Evolutionary conservation across 2,888 invertebrate genomes (phyloP).

Genomic region (Perithous albicinctus): DNA sequence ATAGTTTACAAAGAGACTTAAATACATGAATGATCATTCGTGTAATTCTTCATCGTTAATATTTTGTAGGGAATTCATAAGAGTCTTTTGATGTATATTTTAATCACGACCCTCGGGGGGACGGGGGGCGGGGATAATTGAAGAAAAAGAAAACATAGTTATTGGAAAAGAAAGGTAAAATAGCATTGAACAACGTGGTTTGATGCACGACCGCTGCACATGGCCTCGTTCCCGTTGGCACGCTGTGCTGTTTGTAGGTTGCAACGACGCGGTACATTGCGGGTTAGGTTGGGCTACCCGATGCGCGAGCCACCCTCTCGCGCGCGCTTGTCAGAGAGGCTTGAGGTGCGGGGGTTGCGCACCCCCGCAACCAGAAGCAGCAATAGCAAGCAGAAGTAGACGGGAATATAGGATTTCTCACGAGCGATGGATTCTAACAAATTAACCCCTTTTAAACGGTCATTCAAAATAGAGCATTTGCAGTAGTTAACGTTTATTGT

Average conservation of each 20-base stretch:
- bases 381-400: constrained; percentile 13
- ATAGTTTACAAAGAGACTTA: not conserved
- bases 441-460: constrained; percentile 18
- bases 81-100: not conserved
- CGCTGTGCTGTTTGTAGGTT: constrained; percentile 72
- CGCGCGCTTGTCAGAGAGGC: constrained; percentile 41
- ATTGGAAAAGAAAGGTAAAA: not conserved
- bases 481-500: not conserved
- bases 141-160: not conserved
- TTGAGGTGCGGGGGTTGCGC: constrained; percentile 35
- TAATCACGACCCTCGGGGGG: not conserved
- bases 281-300: constrained; percentile 71
- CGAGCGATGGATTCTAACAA: constrained; percentile 27
- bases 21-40: not conserved
- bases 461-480: not conserved
- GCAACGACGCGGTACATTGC: constrained; percentile 69
- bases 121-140: not conserved
- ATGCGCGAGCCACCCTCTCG: constrained; percentile 50
- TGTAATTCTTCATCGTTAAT: not conserved
- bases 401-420: constrained; percentile 32
- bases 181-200: constrained; percentile 36
- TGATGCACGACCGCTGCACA: constrained; percentile 73
- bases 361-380: constrained; percentile 12
- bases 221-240: constrained; percentile 78
- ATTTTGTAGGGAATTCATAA: not conserved